phyloP scores from a whole-genome alignment of 2,888 invertebrate species.

The Sphaerophoria taeniata region DNA sequence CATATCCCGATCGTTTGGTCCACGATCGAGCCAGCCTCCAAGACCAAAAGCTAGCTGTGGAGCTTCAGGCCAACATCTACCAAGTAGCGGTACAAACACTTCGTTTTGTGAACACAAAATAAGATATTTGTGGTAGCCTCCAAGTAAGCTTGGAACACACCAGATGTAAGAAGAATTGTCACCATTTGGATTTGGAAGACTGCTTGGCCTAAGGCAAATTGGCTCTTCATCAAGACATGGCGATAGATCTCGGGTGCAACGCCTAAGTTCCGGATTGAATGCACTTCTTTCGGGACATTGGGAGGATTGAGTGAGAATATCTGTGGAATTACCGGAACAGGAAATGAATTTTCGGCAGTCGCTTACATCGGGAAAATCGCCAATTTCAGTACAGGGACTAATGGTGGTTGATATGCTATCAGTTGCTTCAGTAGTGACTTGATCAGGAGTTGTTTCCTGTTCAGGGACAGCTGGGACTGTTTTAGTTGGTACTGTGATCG shows the following conservation, averaged over 20 bases:
- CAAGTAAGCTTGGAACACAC: conserved; percentile 60
- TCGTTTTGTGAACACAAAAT: conserved; percentile 55
- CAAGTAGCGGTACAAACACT: conserved; percentile 39
- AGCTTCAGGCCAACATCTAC: conserved; percentile 40
- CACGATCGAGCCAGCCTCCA: conserved; percentile 2
- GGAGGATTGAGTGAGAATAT: conserved; percentile 5
- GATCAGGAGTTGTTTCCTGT: background rate
- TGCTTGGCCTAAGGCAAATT: conserved; percentile 47
- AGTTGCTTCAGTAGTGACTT: background rate
- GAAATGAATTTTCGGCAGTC: conserved; percentile 60
- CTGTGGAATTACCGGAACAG: conserved; percentile 43
- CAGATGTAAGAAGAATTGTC: conserved; percentile 63
- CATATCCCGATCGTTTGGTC: conserved; percentile 45
- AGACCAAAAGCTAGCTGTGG: background rate
- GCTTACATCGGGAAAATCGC: conserved; percentile 43
- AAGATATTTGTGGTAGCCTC: conserved; percentile 71
- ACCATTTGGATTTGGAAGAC: conserved; percentile 58
- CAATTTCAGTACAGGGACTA: conserved; percentile 48
- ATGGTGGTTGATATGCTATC: conserved; percentile 1
- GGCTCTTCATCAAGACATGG: conserved; percentile 44
- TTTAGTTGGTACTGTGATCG: background rate
- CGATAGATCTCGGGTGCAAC: conserved; percentile 68
- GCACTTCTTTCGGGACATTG: conserved; percentile 64
- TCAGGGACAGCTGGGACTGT: background rate
- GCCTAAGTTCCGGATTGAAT: conserved; percentile 48